phyloP scores from a whole-genome alignment of 1,140 invertebrate genomes.

The Zaprionus gabonicus region DNA sequence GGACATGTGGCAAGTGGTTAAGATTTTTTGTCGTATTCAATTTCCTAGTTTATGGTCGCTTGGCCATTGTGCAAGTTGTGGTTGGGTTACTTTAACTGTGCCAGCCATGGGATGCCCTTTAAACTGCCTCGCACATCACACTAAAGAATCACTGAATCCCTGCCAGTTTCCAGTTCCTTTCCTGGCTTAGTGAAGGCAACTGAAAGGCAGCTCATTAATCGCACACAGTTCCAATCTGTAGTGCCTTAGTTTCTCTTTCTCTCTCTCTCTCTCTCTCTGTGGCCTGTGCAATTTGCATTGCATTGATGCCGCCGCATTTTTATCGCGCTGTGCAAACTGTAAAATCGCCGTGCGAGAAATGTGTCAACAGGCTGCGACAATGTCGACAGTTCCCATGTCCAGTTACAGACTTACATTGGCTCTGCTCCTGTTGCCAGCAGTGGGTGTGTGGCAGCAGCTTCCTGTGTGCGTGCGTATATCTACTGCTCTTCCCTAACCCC shows the following conservation, averaged over 20 bases:
- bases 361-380: constrained; percentile 74
- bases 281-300: constrained; percentile 76
- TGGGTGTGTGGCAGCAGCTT: constrained; percentile 10
- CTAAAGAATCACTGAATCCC: background rate
- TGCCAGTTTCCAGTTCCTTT: background rate
- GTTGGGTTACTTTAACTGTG: constrained; percentile 41
- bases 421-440: background rate
- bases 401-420: constrained; percentile 35
- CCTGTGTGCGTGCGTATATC: constrained; percentile 7
- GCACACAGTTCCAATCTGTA: background rate
- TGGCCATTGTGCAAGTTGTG: constrained; percentile 4
- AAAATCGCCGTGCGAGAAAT: constrained; percentile 60
- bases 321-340: constrained; percentile 65
- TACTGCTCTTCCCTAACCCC: background rate
- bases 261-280: constrained; percentile 23
- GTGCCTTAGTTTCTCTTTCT: constrained; percentile 19
- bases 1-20: constrained; percentile 59
- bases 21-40: constrained; percentile 81
- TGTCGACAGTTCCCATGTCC: constrained; percentile 29
- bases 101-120: background rate
- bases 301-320: constrained; percentile 69
- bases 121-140: background rate
- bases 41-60: constrained; percentile 65
- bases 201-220: constrained; percentile 21
- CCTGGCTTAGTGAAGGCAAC: background rate